phyloP scores from a whole-genome alignment of 2,797 vertebrate genomes.

The Serranus cabrilla region DNA sequence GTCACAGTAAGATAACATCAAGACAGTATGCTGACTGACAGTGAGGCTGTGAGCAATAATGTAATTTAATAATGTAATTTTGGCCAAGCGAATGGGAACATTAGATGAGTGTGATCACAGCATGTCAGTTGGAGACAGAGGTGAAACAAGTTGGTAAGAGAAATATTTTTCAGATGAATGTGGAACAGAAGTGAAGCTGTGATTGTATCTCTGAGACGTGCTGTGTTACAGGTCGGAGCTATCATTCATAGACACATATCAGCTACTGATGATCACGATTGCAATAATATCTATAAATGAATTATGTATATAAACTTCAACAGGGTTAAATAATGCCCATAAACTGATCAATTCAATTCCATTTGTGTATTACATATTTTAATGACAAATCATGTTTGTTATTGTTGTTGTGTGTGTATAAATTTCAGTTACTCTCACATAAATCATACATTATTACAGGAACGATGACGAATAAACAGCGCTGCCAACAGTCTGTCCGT shows the following conservation, averaged over 20 bases:
- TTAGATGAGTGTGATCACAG: slow-evolving; percentile 12
- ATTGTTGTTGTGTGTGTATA: too few species aligned
- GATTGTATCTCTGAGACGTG: slow-evolving; percentile 7
- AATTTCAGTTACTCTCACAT: too few species aligned
- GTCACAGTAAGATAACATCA: slow-evolving; percentile 62
- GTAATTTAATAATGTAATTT: not conserved
- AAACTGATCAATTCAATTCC: too few species aligned
- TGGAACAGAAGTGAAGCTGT: slow-evolving; percentile 31
- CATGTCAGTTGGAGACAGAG: slow-evolving; percentile 24
- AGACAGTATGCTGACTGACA: slow-evolving; percentile 40
- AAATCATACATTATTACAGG: too few species aligned
- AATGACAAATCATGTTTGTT: too few species aligned
- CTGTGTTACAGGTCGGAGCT: slow-evolving; percentile 15
- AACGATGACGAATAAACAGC: too few species aligned
- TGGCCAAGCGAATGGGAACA: slow-evolving; percentile 25
- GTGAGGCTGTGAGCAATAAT: not conserved
- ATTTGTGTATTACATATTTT: too few species aligned
- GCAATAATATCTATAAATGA: too few species aligned
- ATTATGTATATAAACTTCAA: not conserved
- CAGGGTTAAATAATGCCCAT: not conserved
- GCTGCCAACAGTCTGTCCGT: too few species aligned
- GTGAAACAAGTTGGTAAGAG: slow-evolving; percentile 17
- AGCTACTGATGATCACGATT: too few species aligned
- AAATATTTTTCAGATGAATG: slow-evolving; percentile 31
- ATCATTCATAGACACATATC: not conserved